Conservation (phyloP, 2,797 vertebrate species). For the Acipenser oxyrinchus region DNA sequence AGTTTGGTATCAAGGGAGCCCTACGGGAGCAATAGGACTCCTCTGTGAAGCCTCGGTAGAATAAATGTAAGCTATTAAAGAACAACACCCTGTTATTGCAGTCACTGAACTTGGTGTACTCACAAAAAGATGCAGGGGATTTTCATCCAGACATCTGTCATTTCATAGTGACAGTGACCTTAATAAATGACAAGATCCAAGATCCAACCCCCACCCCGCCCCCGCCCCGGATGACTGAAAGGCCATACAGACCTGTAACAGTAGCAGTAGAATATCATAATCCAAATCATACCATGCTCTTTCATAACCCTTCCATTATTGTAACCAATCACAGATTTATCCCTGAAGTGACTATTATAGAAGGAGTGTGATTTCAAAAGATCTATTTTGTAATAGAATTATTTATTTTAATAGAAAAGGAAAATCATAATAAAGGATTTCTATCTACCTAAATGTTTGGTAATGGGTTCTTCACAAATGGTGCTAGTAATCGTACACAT, state of each 20-base stretch:
- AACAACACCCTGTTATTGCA: conserved; percentile 67
- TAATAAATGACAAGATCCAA: conserved; percentile 66
- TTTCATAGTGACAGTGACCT: conserved; percentile 81
- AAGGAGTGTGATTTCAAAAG: no score
- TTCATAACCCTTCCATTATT: conserved; percentile 19
- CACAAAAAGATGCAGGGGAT: conserved; percentile 75
- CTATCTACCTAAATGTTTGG: no score
- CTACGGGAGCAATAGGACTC: conserved; percentile 58
- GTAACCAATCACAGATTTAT: no score
- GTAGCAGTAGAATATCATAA: conserved; percentile 34
- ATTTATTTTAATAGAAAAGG: no score
- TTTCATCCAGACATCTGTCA: conserved; percentile 92
- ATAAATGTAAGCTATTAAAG: conserved; percentile 89
- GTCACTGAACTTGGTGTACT: conserved; percentile 69
- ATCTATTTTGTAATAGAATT: no score
- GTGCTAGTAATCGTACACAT: no score
- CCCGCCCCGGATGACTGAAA: conserved; percentile 55
- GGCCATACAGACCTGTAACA: conserved; percentile 20
- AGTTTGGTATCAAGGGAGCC: conserved; percentile 48
- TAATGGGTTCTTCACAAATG: no score
- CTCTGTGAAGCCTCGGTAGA: conserved; percentile 64
- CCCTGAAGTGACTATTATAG: no score
- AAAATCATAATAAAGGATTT: no score
- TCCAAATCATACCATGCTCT: conserved; percentile 55
- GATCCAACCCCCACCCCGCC: conserved; percentile 46